Conservation (phyloP, 1,140 invertebrate genomes). For the Pogonognathellus flavescens region DNA sequence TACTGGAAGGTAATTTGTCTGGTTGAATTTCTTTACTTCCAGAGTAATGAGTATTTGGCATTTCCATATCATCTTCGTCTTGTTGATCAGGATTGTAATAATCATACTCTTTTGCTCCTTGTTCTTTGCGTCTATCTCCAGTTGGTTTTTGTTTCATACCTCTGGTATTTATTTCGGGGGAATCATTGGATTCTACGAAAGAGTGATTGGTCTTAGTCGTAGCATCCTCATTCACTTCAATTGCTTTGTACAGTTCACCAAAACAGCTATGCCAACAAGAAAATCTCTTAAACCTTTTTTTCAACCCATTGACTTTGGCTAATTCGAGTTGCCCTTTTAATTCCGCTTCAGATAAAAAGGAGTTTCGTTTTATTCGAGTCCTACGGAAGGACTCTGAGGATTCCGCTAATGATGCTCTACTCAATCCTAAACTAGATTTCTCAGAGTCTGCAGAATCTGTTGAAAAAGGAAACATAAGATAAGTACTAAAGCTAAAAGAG, state of each 20-base stretch:
- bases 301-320: slow-evolving; percentile 45
- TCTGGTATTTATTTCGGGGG: too few species aligned
- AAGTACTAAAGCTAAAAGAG: too few species aligned
- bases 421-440: slow-evolving; percentile 7
- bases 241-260: slow-evolving; percentile 16
- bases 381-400: background rate
- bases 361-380: slow-evolving; percentile 12
- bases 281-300: slow-evolving; percentile 51
- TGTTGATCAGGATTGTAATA: too few species aligned
- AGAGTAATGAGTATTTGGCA: too few species aligned
- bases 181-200: too few species aligned
- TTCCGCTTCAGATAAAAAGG: slow-evolving; percentile 36
- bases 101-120: too few species aligned
- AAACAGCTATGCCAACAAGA: slow-evolving; percentile 55
- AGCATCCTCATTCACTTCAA: background rate
- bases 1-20: too few species aligned
- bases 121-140: too few species aligned
- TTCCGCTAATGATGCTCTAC: slow-evolving; percentile 17
- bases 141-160: too few species aligned
- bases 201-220: too few species aligned
- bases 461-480: background rate
- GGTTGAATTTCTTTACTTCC: too few species aligned
- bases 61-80: too few species aligned
- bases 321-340: slow-evolving; percentile 43
- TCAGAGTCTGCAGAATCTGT: background rate